Evolutionary conservation across 2,113 vertebrate genomes (phyloP).

Genomic region (Anarhynchus alexandrinus): DNA sequence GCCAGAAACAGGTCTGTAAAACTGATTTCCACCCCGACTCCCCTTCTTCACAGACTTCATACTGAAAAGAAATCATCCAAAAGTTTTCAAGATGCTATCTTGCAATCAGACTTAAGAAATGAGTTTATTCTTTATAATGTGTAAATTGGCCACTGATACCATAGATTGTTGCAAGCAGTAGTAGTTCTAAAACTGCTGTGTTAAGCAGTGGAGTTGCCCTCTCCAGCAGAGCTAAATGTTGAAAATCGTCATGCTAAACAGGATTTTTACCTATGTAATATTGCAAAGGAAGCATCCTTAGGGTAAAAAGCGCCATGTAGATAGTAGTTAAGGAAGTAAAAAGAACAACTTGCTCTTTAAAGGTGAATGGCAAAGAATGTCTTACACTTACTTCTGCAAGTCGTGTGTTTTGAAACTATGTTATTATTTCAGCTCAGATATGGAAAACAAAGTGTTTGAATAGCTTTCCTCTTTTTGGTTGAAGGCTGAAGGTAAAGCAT

Average conservation of each 20-base stretch:
- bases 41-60: not conserved
- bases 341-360: not conserved
- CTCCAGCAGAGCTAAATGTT: not conserved
- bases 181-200: not conserved
- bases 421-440: not conserved
- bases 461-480: not conserved
- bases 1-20: conserved; percentile 69
- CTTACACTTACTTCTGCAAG: not conserved
- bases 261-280: not conserved
- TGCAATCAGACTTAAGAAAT: not conserved
- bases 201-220: not conserved
- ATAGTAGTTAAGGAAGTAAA: not conserved
- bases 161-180: not conserved
- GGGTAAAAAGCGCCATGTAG: not conserved
- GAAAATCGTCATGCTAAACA: not conserved
- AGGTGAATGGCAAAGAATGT: not conserved
- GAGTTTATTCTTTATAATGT: not conserved
- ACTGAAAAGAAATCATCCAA: not conserved
- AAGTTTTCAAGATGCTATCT: not conserved
- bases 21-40: not conserved
- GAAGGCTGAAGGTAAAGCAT: not conserved
- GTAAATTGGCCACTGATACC: not conserved
- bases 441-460: not conserved
- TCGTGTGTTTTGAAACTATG: not conserved
- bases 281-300: not conserved